Evolutionary conservation across 2,797 vertebrate genomes (phyloP).

Genomic region (Micromesistius poutassou): DNA sequence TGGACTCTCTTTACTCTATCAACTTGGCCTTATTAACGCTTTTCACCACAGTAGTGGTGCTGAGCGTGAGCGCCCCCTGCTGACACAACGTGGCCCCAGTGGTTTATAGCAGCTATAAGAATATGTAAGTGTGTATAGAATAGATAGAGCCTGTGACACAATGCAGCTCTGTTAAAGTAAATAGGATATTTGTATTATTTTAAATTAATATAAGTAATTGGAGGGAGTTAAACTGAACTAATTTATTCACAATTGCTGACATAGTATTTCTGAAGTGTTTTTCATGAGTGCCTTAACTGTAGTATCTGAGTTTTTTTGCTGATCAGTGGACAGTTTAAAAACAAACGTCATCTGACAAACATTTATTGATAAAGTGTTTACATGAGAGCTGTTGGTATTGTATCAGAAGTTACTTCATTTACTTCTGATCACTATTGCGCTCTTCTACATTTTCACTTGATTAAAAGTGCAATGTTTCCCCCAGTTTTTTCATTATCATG

Average conservation of each 20-base stretch:
- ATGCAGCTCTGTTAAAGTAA: neutral
- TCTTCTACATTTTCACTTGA: neutral
- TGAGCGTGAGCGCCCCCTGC: neutral
- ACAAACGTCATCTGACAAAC: neutral
- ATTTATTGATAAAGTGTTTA: constrained; percentile 4
- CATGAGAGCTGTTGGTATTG: neutral
- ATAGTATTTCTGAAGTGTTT: neutral
- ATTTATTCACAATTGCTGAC: neutral
- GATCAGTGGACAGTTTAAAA: neutral
- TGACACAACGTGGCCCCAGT: neutral
- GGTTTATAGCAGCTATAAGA: neutral
- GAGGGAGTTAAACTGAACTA: neutral
- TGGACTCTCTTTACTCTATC: neutral
- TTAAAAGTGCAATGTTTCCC: neutral
- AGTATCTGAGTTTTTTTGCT: neutral
- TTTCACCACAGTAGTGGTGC: neutral
- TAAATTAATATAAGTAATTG: neutral
- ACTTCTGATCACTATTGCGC: neutral
- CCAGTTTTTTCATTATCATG: neutral
- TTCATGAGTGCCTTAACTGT: neutral
- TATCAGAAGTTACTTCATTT: neutral
- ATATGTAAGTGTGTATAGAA: neutral
- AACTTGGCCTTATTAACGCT: neutral
- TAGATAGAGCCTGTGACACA: neutral
- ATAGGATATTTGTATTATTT: neutral